Conservation (phyloP, 1,140 invertebrate genomes). For the Phthorimaea operculella region DNA sequence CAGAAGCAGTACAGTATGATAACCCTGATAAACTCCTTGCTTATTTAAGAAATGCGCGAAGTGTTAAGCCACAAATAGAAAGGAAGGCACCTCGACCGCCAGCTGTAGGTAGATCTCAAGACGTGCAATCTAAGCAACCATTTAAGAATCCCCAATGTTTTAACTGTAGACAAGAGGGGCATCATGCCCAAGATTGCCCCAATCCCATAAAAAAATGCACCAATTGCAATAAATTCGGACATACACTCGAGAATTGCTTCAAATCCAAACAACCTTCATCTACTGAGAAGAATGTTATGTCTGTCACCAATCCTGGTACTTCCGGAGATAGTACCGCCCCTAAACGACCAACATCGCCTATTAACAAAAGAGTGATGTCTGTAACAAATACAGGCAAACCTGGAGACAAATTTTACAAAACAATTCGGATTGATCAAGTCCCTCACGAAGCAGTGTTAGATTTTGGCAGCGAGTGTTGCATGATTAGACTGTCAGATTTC, state of each 20-base stretch:
- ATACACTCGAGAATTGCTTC: too few species aligned
- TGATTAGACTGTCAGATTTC: slow-evolving; percentile 12
- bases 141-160: neutral
- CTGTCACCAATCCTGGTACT: too few species aligned
- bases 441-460: slow-evolving; percentile 8
- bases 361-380: slow-evolving; percentile 8
- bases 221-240: neutral
- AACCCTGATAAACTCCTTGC: neutral
- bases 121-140: neutral
- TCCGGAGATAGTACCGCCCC: too few species aligned
- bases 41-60: neutral
- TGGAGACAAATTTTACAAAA: slow-evolving; percentile 11
- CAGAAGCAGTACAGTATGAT: slow-evolving; percentile 1
- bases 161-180: slow-evolving; percentile 2
- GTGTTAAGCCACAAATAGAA: neutral
- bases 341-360: neutral
- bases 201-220: neutral
- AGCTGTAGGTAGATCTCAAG: neutral
- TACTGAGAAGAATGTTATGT: too few species aligned
- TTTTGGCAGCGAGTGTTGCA: slow-evolving; percentile 12
- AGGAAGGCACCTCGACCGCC: neutral
- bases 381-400: neutral
- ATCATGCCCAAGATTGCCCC: neutral
- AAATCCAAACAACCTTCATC: too few species aligned
- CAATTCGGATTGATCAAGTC: neutral